Evolutionary conservation across 2,888 invertebrate species (phyloP).

Genomic region (Temnothorax ravouxi): DNA sequence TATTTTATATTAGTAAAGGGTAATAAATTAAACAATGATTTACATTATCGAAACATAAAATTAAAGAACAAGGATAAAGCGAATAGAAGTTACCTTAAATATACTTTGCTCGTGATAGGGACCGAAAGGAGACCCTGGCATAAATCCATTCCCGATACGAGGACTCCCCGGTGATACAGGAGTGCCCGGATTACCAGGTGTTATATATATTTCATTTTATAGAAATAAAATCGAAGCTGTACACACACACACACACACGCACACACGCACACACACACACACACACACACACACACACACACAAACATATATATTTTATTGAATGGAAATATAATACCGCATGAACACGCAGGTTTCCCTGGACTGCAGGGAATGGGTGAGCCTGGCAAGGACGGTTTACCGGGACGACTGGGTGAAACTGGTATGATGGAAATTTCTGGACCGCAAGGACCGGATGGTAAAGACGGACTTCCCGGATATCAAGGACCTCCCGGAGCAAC

Average conservation of each 20-base stretch:
- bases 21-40: neutral
- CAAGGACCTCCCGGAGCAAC: slow-evolving; percentile 77
- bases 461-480: slow-evolving; percentile 80
- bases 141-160: slow-evolving; percentile 79
- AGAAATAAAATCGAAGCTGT: neutral
- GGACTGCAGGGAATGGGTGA: slow-evolving; percentile 89
- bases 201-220: neutral
- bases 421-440: slow-evolving; percentile 89
- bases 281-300: no score
- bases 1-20: neutral
- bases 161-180: slow-evolving; percentile 89
- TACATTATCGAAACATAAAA: neutral
- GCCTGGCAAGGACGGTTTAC: slow-evolving; percentile 89
- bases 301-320: neutral
- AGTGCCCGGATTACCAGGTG: slow-evolving; percentile 88
- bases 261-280: no score
- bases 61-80: neutral
- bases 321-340: slow-evolving; percentile 8
- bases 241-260: no score
- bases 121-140: slow-evolving; percentile 85
- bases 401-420: slow-evolving; percentile 90
- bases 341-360: slow-evolving; percentile 77
- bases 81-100: slow-evolving; percentile 20
- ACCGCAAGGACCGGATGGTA: slow-evolving; percentile 81
- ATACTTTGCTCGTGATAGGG: slow-evolving; percentile 79